Conservation (phyloP, 2,797 vertebrate genomes). For the Taeniopygia guttata region DNA sequence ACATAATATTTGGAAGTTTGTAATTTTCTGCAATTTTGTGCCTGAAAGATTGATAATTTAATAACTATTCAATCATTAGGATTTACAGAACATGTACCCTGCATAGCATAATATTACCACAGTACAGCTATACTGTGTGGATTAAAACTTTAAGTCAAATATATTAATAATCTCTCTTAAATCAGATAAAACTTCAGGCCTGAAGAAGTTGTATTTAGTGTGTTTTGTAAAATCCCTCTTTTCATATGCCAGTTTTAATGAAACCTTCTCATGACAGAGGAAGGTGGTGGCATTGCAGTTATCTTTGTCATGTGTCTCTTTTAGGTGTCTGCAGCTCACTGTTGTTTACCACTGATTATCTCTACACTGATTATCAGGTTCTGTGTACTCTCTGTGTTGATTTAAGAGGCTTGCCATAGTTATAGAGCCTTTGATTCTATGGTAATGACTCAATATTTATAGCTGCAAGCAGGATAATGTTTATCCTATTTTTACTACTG, state of each 20-base stretch:
- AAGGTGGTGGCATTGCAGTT: background rate
- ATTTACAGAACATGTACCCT: background rate
- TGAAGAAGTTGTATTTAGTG: background rate
- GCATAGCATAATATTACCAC: background rate
- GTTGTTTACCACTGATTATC: slow-evolving; percentile 3
- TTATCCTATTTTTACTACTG: slow-evolving; percentile 19
- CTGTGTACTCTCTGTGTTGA: background rate
- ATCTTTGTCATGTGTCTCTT: background rate
- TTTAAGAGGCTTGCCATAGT: slow-evolving; percentile 12
- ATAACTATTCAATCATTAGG: background rate
- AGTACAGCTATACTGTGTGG: background rate
- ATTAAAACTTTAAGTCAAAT: background rate
- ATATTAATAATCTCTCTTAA: background rate
- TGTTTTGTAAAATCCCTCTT: background rate
- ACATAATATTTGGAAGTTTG: background rate
- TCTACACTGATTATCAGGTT: background rate
- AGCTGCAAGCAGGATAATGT: slow-evolving; percentile 2
- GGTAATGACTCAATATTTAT: slow-evolving; percentile 12
- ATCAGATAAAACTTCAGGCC: background rate
- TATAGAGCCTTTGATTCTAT: background rate
- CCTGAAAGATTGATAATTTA: background rate
- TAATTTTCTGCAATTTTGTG: background rate
- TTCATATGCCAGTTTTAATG: background rate
- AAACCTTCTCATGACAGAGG: background rate
- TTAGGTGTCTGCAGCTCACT: background rate